Base-by-base conservation (phyloP, 1,140 invertebrate species). In the Drosophila busckii region DNA sequence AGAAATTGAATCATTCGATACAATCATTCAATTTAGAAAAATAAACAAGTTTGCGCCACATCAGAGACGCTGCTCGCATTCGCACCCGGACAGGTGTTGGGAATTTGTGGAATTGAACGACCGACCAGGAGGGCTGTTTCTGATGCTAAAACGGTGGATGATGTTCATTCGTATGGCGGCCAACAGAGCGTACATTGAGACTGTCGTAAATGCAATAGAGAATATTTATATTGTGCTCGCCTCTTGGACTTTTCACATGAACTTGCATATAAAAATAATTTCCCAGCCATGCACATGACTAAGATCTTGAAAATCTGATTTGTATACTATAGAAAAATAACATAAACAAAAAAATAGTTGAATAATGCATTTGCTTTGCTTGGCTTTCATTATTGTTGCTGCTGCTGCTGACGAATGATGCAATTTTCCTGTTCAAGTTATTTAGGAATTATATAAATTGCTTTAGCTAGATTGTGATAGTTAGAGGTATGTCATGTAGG, bases 361-460 rank as follows among this genome's bases (percentile, higher is more conserved):
- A 20, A 44, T 20, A 38, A 17, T 20, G 35, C 48, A 42, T 29
- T 38, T 28, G 31, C 19, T 17, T 38, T 3, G 16, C 6, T 16
- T 38, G n/a, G 8, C 35, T 46, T 19, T 34, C 25, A 10, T 10
- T 54, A 22, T 40, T 46, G 12, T 12, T 31, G 35, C 17, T 44
- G 29, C 6, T 29, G 49, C 6, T 35, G 48, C 12, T 49, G 52
- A 37, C 42, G 45, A 54, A 31, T 71, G 69, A 66, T 70, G 68
- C 66, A 63, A 73, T 55, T 73, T 54, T 60, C n/a, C 20, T 32
- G 23, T 37, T 66, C 20, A 52, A 61, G 56, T 53, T 70, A 56
- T 73, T 73, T 67, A 55, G 59, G 50, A 58, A 64, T 71, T 60
- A 53, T 58, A 52, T 82, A 71, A 73, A 71, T 68, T 61, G 53